Evolutionary conservation across 2,113 vertebrate genomes (phyloP).

Genomic region (Labeo rohita): DNA sequence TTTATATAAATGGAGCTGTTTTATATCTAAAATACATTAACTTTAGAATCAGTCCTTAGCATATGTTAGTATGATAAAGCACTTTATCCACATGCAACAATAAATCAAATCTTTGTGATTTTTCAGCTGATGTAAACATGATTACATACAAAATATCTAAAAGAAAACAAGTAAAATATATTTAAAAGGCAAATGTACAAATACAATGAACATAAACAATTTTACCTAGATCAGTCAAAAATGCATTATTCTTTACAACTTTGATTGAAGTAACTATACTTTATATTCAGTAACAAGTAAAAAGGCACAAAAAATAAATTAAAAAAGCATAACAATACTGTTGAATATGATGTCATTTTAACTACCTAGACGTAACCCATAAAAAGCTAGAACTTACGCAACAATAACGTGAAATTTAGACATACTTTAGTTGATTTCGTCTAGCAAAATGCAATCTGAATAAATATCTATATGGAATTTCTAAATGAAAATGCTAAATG

Average conservation of each 20-base stretch:
- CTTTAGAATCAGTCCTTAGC: background rate
- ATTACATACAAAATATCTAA: background rate
- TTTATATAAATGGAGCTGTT: background rate
- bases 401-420: background rate
- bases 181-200: background rate
- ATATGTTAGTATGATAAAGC: background rate
- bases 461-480: background rate
- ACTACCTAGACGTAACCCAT: background rate
- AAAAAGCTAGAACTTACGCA: background rate
- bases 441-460: background rate
- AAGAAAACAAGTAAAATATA: background rate
- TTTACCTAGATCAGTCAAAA: background rate
- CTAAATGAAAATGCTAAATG: background rate
- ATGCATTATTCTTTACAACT: background rate
- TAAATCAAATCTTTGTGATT: background rate
- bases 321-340: background rate
- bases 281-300: background rate
- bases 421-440: background rate
- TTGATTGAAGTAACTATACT: background rate
- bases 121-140: background rate
- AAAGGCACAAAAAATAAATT: background rate
- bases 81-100: background rate
- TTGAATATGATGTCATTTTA: background rate
- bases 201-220: background rate
- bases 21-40: background rate